Conservation (phyloP, 2,113 vertebrate genomes). For the Donacobius atricapilla region DNA sequence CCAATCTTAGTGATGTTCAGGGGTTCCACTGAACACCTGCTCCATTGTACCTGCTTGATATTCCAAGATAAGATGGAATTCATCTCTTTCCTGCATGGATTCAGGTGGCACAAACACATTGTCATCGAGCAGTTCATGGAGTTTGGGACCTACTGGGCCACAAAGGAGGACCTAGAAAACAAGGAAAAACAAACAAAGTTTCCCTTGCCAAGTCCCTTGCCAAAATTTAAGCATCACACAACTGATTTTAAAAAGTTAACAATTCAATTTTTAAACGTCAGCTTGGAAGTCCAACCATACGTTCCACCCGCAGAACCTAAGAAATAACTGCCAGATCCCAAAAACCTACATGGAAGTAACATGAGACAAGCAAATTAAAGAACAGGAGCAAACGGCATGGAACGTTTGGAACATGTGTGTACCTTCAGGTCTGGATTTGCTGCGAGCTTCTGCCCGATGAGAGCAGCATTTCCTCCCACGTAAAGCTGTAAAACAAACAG, state of each 20-base stretch:
- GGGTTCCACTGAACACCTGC: neutral
- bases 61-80: slow-evolving; percentile 96
- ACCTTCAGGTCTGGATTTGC: slow-evolving; percentile 86
- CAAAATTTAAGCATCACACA: neutral
- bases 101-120: slow-evolving; percentile 89
- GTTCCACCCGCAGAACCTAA: neutral
- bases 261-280: neutral
- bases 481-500: slow-evolving; percentile 82
- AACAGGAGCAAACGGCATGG: neutral
- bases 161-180: slow-evolving; percentile 87
- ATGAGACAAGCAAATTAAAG: neutral
- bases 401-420: neutral
- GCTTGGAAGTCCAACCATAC: neutral
- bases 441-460: slow-evolving; percentile 95
- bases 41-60: slow-evolving; percentile 86
- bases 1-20: neutral
- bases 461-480: slow-evolving; percentile 95
- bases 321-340: neutral
- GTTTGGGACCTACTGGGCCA: slow-evolving; percentile 93
- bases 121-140: slow-evolving; percentile 92
- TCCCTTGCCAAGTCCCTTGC: neutral
- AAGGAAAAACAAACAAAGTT: neutral
- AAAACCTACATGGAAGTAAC: neutral
- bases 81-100: slow-evolving; percentile 89
- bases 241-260: neutral